A percentile compares a stretch with the other conserved stretches of the same genome.
Evolutionary conservation across 1,140 invertebrate species (phyloP).

Genomic region (Megalopta genalis): DNA sequence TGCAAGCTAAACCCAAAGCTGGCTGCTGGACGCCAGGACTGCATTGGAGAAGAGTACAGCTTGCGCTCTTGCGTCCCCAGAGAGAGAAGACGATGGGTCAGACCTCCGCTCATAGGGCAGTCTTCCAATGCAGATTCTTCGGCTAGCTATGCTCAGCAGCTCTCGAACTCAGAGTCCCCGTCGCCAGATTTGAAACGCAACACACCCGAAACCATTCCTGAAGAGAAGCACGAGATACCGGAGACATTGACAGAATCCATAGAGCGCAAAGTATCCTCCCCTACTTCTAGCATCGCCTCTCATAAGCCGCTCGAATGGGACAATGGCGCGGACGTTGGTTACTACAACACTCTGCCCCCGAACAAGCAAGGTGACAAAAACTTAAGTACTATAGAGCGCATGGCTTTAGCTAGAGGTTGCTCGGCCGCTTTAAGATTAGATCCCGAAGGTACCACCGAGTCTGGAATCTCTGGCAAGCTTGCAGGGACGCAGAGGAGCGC

Average conservation of each 20-base stretch:
- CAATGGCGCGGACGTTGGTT: slow-evolving; percentile 88
- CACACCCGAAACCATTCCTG: slow-evolving; percentile 51
- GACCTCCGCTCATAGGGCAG: slow-evolving; percentile 74
- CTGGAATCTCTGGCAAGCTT: slow-evolving; percentile 51
- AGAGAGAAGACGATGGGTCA: slow-evolving; percentile 73
- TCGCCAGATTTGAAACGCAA: slow-evolving; percentile 57
- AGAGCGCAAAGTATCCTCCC: slow-evolving; percentile 78
- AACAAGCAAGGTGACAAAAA: slow-evolving; percentile 77
- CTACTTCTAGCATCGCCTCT: slow-evolving; percentile 84
- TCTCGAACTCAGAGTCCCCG: slow-evolving; percentile 56
- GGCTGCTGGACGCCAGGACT: slow-evolving; percentile 48
- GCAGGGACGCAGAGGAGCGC: slow-evolving; percentile 24
- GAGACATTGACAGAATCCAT: slow-evolving; percentile 49
- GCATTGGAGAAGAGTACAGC: slow-evolving; percentile 62
- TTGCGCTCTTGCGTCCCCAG: slow-evolving; percentile 63
- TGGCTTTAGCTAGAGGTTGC: slow-evolving; percentile 78
- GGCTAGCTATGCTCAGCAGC: slow-evolving; percentile 55
- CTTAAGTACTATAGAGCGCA: slow-evolving; percentile 82
- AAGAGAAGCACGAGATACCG: slow-evolving; percentile 64
- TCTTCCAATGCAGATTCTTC: slow-evolving; percentile 62
- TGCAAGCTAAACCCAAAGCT: slow-evolving; percentile 65
- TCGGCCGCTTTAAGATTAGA: slow-evolving; percentile 74
- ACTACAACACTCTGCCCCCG: slow-evolving; percentile 78
- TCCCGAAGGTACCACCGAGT: slow-evolving; percentile 77
- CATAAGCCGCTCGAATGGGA: slow-evolving; percentile 87